Evolutionary conservation across 2,113 vertebrate species (phyloP).

Genomic region (Furnarius figulus): DNA sequence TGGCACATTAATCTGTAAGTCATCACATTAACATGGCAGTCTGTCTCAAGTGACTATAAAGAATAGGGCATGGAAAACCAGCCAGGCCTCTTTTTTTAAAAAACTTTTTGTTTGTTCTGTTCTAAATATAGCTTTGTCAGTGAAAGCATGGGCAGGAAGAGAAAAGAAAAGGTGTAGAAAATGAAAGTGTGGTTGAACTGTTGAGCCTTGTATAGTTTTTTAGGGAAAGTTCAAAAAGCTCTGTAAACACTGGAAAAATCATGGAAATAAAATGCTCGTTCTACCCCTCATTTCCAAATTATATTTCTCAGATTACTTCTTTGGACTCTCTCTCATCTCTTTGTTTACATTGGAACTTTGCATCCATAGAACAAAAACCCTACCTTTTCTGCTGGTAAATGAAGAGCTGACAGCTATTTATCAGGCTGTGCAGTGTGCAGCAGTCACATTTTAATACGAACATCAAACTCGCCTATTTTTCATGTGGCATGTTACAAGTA

Average conservation of each 20-base stretch:
- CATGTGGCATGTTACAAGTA: background rate
- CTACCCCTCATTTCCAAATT: background rate
- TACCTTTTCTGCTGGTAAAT: background rate
- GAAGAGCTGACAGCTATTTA: background rate
- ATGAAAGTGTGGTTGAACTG: background rate
- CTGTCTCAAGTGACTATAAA: background rate
- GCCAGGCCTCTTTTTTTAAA: background rate
- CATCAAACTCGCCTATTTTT: background rate
- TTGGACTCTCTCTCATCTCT: background rate
- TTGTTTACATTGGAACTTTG: background rate
- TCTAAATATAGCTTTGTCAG: background rate
- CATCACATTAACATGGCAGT: background rate
- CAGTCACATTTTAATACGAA: background rate
- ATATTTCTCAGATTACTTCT: background rate
- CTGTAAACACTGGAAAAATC: background rate
- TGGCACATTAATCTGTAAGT: background rate
- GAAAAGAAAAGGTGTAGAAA: slow-evolving; percentile 31
- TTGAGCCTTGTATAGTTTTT: background rate
- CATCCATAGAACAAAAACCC: background rate
- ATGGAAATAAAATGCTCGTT: background rate
- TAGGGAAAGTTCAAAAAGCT: background rate
- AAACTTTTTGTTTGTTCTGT: background rate
- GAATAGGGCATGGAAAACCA: background rate
- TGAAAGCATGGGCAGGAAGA: background rate
- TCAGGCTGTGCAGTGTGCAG: background rate